phyloP scores from a whole-genome alignment of 1,140 invertebrate species.

The Drosophila pectinifera region DNA sequence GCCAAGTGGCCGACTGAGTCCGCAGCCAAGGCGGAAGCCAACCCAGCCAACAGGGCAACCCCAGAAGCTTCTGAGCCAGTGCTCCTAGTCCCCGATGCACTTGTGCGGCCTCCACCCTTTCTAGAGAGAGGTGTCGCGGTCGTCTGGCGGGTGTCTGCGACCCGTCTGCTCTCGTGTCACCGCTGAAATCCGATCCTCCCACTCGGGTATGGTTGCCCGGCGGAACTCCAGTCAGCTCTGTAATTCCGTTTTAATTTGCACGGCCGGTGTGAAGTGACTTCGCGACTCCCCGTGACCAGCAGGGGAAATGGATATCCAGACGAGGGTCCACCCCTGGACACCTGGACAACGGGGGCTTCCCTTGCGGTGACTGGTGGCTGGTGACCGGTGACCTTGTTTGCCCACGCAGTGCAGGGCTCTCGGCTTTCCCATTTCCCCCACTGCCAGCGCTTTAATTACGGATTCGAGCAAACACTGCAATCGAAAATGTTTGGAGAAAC shows the following conservation, averaged over 20 bases:
- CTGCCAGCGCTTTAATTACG: constrained; percentile 61
- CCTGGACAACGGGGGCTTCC: not conserved
- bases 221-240: constrained; percentile 61
- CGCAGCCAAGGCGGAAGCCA: constrained; percentile 1
- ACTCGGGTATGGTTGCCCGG: constrained; percentile 19
- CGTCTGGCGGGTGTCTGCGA: constrained; percentile 59
- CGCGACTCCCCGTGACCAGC: constrained; percentile 18
- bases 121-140: not conserved
- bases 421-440: constrained; percentile 23
- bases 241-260: constrained; percentile 76
- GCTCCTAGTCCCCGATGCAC: constrained; percentile 49
- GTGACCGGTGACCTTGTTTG: constrained; percentile 46
- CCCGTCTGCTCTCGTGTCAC: constrained; percentile 46
- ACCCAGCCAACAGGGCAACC: too few species aligned
- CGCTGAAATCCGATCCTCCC: constrained; percentile 53
- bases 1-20: constrained; percentile 44
- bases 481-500: constrained; percentile 44
- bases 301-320: constrained; percentile 57
- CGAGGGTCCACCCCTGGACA: constrained; percentile 13
- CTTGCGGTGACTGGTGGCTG: not conserved
- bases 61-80: constrained; percentile 1
- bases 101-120: constrained; percentile 43
- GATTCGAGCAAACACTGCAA: constrained; percentile 67
- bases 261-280: constrained; percentile 53
- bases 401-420: constrained; percentile 49